A percentile compares a stretch with the other conserved stretches of the same genome.
phyloP scores from a whole-genome alignment of 2,888 invertebrate species.

The Mimachlamys varia region DNA sequence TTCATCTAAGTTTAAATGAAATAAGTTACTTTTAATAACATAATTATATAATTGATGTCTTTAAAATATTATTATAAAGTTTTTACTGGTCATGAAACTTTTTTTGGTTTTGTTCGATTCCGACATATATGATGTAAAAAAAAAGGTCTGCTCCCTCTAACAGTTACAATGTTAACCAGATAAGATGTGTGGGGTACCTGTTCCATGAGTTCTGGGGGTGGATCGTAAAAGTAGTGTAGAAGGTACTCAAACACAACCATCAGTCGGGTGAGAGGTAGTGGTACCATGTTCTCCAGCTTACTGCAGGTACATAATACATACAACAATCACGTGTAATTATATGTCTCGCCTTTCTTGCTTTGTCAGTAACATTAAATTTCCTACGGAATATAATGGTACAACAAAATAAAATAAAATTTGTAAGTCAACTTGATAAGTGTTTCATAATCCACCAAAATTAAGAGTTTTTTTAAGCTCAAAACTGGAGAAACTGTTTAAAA shows the following conservation, averaged over 20 bases:
- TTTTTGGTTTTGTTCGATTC: no score
- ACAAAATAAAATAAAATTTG: not conserved
- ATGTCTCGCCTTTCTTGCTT: no score
- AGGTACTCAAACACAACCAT: slow-evolving; percentile 95
- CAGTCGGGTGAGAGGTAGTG: slow-evolving; percentile 85
- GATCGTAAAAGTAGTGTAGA: slow-evolving; percentile 97
- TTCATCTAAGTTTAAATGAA: not conserved
- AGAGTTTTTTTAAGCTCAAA: no score
- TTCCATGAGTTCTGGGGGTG: slow-evolving; percentile 83
- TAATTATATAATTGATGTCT: no score
- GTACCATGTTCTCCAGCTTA: slow-evolving; percentile 68
- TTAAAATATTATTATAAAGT: no score
- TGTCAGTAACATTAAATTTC: no score
- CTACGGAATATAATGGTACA: no score
- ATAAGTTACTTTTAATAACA: not conserved
- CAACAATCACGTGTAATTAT: no score
- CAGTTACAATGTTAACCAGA: not conserved
- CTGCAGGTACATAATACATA: slow-evolving; percentile 56
- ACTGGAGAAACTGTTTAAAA: no score
- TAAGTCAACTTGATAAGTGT: no score
- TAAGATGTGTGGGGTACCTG: slow-evolving; percentile 68
- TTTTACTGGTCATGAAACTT: no score
- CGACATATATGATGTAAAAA: not conserved
- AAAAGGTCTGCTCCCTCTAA: not conserved
- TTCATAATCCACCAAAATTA: no score